Conservation (phyloP, 2,888 invertebrate species). For the Dexiosoma caninum region DNA sequence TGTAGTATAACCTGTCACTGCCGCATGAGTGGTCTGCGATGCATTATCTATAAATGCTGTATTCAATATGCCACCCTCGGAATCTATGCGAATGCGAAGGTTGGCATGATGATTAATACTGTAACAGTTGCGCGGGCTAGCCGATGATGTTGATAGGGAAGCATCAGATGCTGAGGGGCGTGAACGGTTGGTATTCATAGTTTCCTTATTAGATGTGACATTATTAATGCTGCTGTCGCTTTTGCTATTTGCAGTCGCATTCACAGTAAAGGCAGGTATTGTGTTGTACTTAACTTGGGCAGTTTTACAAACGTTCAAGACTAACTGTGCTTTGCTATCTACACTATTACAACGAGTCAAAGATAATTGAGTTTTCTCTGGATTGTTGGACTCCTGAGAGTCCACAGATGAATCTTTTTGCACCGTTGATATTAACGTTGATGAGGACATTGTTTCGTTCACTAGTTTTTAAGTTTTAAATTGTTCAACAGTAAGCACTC, state of each 20-base stretch:
- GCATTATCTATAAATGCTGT: conserved; percentile 64
- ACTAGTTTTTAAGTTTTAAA: background rate
- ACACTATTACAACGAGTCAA: conserved; percentile 69
- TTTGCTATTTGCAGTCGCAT: conserved; percentile 5
- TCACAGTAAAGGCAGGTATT: conserved; percentile 38
- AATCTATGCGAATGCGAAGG: conserved; percentile 39
- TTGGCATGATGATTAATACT: conserved; percentile 26
- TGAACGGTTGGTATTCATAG: background rate
- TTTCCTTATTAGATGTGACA: background rate
- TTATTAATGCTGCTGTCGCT: background rate
- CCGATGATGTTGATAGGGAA: background rate
- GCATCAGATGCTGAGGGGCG: background rate
- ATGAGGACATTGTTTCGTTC: conserved; percentile 36
- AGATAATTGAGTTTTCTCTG: conserved; percentile 58
- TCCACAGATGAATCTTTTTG: conserved; percentile 56
- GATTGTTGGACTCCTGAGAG: conserved; percentile 55
- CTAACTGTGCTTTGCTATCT: conserved; percentile 68
- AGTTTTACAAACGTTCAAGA: conserved; percentile 69
- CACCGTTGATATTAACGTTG: conserved; percentile 37
- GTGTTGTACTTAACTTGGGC: conserved; percentile 63
- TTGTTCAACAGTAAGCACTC: background rate
- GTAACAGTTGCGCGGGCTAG: background rate
- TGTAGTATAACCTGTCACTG: background rate
- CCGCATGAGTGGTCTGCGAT: conserved; percentile 3
- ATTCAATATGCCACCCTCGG: conserved; percentile 64